phyloP scores from a whole-genome alignment of 2,888 invertebrate genomes.

The Frankliniella fusca region DNA sequence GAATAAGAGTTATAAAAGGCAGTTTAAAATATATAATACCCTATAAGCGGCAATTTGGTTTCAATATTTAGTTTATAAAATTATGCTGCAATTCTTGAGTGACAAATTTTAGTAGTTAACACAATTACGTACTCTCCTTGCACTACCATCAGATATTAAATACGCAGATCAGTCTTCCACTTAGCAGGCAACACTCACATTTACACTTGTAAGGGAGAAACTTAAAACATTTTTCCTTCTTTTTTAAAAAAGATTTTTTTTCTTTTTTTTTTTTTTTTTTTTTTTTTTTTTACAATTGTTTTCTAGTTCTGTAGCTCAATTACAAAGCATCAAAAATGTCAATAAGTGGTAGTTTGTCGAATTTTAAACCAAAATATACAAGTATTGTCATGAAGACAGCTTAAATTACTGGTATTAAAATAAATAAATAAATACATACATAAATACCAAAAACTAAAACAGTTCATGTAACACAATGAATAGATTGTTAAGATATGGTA shows the following conservation, averaged over 20 bases:
- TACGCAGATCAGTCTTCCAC: not conserved
- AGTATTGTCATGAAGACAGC: not conserved
- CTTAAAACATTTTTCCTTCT: not conserved
- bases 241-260: too few relatives aligned
- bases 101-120: too few relatives aligned
- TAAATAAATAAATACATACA: slow-evolving; percentile 19
- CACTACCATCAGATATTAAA: too few relatives aligned
- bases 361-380: not conserved
- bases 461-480: too few relatives aligned
- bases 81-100: too few relatives aligned
- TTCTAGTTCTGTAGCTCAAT: not conserved
- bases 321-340: not conserved
- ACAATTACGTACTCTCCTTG: too few relatives aligned
- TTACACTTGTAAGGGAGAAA: not conserved
- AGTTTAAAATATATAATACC: too few relatives aligned
- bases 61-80: too few relatives aligned
- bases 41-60: too few relatives aligned
- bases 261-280: too few relatives aligned
- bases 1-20: too few relatives aligned
- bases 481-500: not conserved
- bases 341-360: not conserved
- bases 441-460: not conserved
- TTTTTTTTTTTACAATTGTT: too few relatives aligned
- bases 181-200: not conserved
- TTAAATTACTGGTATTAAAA: not conserved